Evolutionary conservation across 2,113 vertebrate genomes (phyloP).

Genomic region (Australoheros scitulus): DNA sequence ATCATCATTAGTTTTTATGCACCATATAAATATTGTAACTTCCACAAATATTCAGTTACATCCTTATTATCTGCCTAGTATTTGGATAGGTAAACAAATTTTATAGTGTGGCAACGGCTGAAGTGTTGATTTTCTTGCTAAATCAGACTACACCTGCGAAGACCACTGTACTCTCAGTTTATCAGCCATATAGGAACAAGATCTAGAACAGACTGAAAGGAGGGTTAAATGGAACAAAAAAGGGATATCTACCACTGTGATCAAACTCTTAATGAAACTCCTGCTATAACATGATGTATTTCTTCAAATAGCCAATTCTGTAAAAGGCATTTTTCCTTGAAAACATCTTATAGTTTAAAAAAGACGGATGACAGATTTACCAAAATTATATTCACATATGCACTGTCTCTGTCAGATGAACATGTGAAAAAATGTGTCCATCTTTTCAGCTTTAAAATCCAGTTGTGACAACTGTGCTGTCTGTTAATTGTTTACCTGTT

Average conservation of each 20-base stretch:
- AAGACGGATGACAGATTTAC: neutral
- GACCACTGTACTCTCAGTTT: neutral
- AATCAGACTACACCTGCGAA: neutral
- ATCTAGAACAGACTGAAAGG: neutral
- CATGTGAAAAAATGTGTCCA: neutral
- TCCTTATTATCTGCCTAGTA: neutral
- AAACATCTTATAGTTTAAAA: neutral
- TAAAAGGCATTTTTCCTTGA: neutral
- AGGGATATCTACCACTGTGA: neutral
- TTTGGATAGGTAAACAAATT: neutral
- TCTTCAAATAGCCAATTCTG: neutral
- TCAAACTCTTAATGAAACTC: neutral
- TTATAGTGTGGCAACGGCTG: neutral
- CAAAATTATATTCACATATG: neutral
- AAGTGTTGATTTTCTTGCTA: neutral
- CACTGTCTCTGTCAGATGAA: neutral
- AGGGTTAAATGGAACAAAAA: neutral
- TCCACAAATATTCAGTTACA: neutral
- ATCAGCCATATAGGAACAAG: neutral
- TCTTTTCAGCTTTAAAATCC: neutral
- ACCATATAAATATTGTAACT: neutral
- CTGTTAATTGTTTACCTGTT: neutral
- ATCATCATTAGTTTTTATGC: neutral
- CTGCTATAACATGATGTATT: neutral
- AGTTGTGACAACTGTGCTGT: neutral